Base-by-base conservation (phyloP, 1,140 invertebrate genomes). In the Steinernema feltiae region DNA sequence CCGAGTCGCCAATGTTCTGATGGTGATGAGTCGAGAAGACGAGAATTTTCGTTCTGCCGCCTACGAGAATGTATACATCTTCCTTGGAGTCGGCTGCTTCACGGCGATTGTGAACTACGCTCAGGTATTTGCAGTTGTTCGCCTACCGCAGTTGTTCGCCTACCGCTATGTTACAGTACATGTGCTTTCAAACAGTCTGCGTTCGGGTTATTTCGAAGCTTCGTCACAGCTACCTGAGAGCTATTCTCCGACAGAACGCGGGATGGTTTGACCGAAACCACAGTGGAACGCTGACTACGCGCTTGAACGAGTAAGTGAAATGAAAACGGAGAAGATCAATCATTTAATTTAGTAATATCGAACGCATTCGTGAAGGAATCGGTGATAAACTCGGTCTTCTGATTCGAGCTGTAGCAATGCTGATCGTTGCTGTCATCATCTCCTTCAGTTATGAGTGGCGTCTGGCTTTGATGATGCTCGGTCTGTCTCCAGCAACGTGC, bases 261-360 rank as follows among this genome's bases (percentile, higher is more conserved):
- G 88, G 91, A 29, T 96, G 94, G 94, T 95, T 93, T 86, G 94
- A 95, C 84, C 90, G 91, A 1, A 91, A 93, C 81, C 91, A 92
- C 30, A 91, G 91, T 24, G 92, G 92, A 81, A 93, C 94, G 83
- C 93, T 95, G 81, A 92, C 93, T 74, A 92, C 91, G 63, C 90
- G 92, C 87, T 91, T 95, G 77, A 91, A 93, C 27, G 93, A 95
- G 93, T 95, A 89, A 91, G 92, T 91, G n/a, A n/a, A n/a, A n/a
- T n/a, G n/a, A n/a, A n/a, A n/a, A n/a, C n/a, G n/a, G n/a, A n/a
- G n/a, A n/a, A n/a, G n/a, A n/a, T n/a, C 24, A 63, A 53, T 7
- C 30, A 24, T 0, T 0, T 70, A 12, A 76, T 78, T 79, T 84
- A 95, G 93, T 84, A 93, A 95, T 87, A 89, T 95, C n/a, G 90